These are phyloP conservation scores for Macroglossus sobrinus DNA, from an alignment of 2,113 vertebrate genomes.

Conservation along the genomic window DNA sequence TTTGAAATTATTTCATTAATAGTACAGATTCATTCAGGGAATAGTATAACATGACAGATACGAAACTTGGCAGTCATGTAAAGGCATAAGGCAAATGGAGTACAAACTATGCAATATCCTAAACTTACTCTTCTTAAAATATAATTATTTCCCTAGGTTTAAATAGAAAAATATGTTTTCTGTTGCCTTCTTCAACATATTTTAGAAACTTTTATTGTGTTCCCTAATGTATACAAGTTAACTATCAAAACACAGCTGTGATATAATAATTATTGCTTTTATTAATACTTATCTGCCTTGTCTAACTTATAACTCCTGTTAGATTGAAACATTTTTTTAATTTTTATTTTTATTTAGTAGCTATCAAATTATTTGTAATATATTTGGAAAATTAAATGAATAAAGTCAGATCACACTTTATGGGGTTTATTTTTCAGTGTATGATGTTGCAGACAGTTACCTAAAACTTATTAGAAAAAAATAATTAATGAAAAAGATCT, in stretches of 20 bases:
- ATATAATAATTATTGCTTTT: neutral
- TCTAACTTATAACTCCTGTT: neutral
- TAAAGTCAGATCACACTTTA: neutral
- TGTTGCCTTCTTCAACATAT: neutral
- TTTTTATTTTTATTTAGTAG: conserved; percentile 23
- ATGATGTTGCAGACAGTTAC: neutral
- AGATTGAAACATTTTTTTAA: neutral
- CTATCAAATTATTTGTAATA: conserved; percentile 20
- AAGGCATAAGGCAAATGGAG: neutral
- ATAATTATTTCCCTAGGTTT: neutral
- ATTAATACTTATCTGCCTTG: neutral
- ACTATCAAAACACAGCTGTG: neutral
- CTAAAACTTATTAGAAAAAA: conserved; percentile 27
- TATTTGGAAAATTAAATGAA: neutral
- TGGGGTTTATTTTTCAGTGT: neutral
- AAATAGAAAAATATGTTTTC: neutral
- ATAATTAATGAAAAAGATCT: neutral
- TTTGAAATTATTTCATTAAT: neutral
- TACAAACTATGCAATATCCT: neutral
- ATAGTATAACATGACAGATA: neutral
- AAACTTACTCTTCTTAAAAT: neutral
- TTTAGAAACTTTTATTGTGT: neutral
- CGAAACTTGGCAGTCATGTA: neutral
- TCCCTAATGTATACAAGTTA: neutral
- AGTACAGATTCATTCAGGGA: neutral